Base-by-base conservation (phyloP, 2,113 vertebrate genomes). In the Columba janthina region DNA sequence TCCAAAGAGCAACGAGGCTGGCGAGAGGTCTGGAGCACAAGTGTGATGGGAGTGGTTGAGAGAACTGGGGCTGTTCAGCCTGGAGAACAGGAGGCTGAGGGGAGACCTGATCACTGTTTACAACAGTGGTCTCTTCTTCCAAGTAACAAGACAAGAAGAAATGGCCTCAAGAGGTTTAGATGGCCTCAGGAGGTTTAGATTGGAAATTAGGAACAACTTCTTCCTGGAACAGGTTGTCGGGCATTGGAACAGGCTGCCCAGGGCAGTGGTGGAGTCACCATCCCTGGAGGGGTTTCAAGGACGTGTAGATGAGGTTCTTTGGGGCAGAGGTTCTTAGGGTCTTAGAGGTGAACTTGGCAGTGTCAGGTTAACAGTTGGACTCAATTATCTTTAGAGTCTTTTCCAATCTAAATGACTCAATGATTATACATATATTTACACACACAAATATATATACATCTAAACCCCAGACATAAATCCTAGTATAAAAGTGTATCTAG, bases 291-390 rank as follows among this genome's bases (percentile, higher is more conserved):
- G 12, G 26, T 32, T 66, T 42, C 15, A 58, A 51, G 53, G 26
- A 18, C 0, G 0, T 3, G 26, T 9, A 26, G 36, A 58, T 15
- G 14, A 15, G 60, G 36, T 2, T 16, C n/a, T 75, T 16, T 8
- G 46, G 34, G 21, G 38, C 5, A 20, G 5, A 6, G 24, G 53
- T 46, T 40, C 40, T 40, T 40, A 40, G 40, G 40, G 40, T 40
- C 40, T 40, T n/a, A 36, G 28, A 25, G 28, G 46, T 29, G 53
- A 24, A 17, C n/a, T 31, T 48, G 29, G 20, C 28, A 67, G 61
- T 38, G 18, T 2, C 67, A 5, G 22, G 46, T 46, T 75, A 16
- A 38, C 2, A 4, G 54, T 25, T 16, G 29, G 38, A 74, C 18
- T 44, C 1, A 2, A 42, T 73, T 29, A 51, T 28, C 31, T 42